These are phyloP conservation scores for Sesia bembeciformis DNA, from an alignment of 2,888 invertebrate genomes.

Conservation along the genomic window DNA sequence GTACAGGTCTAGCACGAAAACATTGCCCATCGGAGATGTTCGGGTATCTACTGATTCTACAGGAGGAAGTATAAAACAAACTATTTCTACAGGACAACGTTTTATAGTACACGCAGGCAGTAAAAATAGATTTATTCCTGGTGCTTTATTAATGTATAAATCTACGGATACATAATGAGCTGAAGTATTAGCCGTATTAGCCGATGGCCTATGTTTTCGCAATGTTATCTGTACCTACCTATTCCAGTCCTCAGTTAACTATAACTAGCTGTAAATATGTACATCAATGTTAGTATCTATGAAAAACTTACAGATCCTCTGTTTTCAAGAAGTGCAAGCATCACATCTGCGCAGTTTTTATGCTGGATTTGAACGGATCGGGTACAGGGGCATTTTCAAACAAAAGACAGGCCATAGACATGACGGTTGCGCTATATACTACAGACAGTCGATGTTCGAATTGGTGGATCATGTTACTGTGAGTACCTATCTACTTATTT, in stretches of 20 bases:
- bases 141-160: too few relatives aligned
- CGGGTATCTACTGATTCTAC: too few relatives aligned
- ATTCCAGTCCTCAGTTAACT: background rate
- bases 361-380: constrained; percentile 66
- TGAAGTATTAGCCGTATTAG: too few relatives aligned
- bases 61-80: too few relatives aligned
- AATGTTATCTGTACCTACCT: background rate
- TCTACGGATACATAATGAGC: too few relatives aligned
- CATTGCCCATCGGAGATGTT: too few relatives aligned
- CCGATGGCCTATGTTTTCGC: background rate
- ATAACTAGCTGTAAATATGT: background rate
- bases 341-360: constrained; percentile 80
- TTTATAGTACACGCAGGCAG: too few relatives aligned
- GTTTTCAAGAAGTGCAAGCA: constrained; percentile 93
- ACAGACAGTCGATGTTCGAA: constrained; percentile 78
- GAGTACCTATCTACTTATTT: constrained; percentile 51
- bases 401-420: constrained; percentile 84
- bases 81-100: too few relatives aligned
- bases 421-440: constrained; percentile 96
- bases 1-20: too few relatives aligned
- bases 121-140: too few relatives aligned
- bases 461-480: constrained; percentile 79
- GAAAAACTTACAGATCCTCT: constrained; percentile 78
- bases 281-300: background rate
- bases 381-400: constrained; percentile 86